phyloP scores from a whole-genome alignment of 2,113 vertebrate genomes.

The Entelurus aequoreus region DNA sequence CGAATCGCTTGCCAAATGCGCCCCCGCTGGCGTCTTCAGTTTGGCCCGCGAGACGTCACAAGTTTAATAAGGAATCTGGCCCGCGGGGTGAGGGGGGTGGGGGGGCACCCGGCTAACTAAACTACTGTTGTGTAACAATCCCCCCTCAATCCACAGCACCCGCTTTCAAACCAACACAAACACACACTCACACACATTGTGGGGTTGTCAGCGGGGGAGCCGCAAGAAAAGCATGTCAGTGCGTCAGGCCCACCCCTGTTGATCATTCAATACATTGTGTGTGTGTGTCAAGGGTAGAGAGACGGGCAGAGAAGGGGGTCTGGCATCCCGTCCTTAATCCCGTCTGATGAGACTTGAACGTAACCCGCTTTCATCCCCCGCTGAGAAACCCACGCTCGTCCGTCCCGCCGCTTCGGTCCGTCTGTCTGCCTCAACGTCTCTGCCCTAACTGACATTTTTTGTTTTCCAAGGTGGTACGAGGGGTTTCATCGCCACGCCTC shows the following conservation, averaged over 20 bases:
- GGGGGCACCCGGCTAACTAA: constrained; percentile 32
- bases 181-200: constrained; percentile 12
- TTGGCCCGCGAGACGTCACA: no score
- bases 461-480: not conserved
- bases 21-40: no score
- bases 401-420: constrained; percentile 6
- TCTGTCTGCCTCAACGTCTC: constrained; percentile 24
- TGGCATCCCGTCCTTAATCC: constrained; percentile 60
- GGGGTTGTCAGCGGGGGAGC: constrained; percentile 22
- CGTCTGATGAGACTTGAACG: constrained; percentile 60
- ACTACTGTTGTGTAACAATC: constrained; percentile 58
- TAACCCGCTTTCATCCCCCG: constrained; percentile 64
- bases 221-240: constrained; percentile 40
- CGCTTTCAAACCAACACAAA: constrained; percentile 15
- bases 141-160: constrained; percentile 25
- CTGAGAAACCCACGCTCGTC: constrained; percentile 47
- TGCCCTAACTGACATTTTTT: constrained; percentile 10
- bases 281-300: constrained; percentile 13
- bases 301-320: constrained; percentile 48
- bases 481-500: not conserved
- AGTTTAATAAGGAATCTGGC: no score
- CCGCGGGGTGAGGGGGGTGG: not conserved
- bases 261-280: constrained; percentile 23
- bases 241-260: constrained; percentile 33
- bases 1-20: no score